Evolutionary conservation across 2,888 invertebrate genomes (phyloP).

Genomic region (Phortica okadai): DNA sequence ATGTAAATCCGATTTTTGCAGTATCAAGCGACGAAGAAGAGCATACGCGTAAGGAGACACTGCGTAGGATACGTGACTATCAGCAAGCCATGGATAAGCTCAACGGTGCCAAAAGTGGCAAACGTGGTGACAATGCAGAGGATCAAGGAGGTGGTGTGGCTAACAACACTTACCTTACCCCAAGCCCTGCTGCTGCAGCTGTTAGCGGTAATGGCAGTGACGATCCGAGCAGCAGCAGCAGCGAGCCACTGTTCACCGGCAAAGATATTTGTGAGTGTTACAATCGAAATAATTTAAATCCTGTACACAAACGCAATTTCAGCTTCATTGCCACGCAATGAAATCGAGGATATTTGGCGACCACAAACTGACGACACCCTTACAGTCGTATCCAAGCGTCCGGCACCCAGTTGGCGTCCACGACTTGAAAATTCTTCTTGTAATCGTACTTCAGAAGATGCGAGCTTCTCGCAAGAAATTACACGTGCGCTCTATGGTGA

Average conservation of each 20-base stretch:
- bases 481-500: constrained; percentile 64
- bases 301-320: background rate
- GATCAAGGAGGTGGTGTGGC: background rate
- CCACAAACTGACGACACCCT: background rate
- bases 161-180: background rate
- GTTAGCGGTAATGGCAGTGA: background rate
- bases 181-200: background rate
- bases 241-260: background rate
- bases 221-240: background rate
- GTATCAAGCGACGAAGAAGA: constrained; percentile 22
- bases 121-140: background rate
- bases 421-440: background rate
- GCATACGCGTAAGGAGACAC: background rate
- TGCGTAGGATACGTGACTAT: constrained; percentile 4
- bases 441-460: background rate
- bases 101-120: background rate
- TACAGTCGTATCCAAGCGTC: background rate
- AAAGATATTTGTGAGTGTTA: constrained; percentile 12
- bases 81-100: background rate
- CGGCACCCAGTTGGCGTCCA: background rate
- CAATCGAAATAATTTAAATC: background rate
- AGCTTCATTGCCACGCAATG: background rate
- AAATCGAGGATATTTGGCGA: constrained; percentile 19
- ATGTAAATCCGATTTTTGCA: background rate
- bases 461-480: constrained; percentile 56